Percentiles rank a stretch among this genome's conserved stretches.
Evolutionary conservation across 2,888 invertebrate genomes (phyloP).

Genomic region (Polydrusus cervinus): DNA sequence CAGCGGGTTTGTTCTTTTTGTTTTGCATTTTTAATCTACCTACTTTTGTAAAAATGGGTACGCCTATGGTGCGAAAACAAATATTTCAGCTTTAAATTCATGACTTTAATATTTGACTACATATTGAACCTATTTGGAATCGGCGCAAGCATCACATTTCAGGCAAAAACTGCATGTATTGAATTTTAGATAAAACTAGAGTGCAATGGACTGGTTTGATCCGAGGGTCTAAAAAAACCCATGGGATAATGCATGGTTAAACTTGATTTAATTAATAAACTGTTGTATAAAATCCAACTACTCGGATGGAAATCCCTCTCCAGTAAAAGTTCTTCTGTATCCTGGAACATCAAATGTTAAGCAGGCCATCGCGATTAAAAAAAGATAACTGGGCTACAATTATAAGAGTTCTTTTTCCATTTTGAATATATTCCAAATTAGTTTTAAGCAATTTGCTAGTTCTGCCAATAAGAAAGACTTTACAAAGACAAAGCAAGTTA

Average conservation of each 20-base stretch:
- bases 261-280: background rate
- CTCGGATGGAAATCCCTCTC: background rate
- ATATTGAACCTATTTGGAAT: no score
- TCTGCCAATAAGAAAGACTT: slow-evolving; percentile 12
- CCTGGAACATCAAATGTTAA: slow-evolving; percentile 46
- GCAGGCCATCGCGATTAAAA: slow-evolving; percentile 44
- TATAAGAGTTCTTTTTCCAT: background rate
- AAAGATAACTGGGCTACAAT: slow-evolving; percentile 18
- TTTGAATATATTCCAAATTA: slow-evolving; percentile 7
- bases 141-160: no score
- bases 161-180: no score
- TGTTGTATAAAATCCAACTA: slow-evolving; percentile 12
- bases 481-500: background rate
- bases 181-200: no score
- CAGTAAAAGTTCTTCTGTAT: slow-evolving; percentile 10
- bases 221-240: slow-evolving; percentile 50
- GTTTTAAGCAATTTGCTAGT: slow-evolving; percentile 8
- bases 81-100: no score
- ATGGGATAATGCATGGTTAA: slow-evolving; percentile 33
- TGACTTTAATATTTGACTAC: no score
- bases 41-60: no score
- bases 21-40: no score
- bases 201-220: no score
- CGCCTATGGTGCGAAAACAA: no score
- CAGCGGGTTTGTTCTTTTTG: no score